Evolutionary conservation across 2,888 invertebrate genomes (phyloP).

Genomic region (Gortyna flavago): DNA sequence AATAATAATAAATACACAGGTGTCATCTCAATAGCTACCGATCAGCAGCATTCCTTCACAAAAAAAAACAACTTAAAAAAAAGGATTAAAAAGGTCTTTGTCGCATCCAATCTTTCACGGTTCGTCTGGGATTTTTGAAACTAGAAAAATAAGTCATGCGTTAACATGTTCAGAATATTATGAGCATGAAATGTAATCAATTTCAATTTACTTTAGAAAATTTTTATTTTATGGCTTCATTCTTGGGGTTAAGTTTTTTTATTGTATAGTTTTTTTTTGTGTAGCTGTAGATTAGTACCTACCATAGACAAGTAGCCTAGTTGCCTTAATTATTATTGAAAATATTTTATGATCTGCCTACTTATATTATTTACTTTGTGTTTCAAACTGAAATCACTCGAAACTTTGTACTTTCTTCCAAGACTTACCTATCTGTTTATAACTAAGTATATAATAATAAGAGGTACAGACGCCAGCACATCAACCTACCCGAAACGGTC

Average conservation of each 20-base stretch:
- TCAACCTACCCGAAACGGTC: no score
- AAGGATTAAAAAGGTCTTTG: conserved; percentile 66
- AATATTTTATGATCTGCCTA: no score
- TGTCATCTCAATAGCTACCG: conserved; percentile 77
- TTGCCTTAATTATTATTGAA: no score
- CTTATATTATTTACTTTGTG: no score
- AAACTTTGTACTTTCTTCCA: no score
- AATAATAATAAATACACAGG: conserved; percentile 72
- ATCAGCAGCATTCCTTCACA: conserved; percentile 72
- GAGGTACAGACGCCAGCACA: no score
- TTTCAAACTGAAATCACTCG: no score
- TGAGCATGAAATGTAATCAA: conserved; percentile 64
- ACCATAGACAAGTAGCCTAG: no score
- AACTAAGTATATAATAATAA: no score
- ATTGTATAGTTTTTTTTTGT: no score
- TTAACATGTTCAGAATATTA: conserved; percentile 55
- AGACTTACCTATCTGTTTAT: no score
- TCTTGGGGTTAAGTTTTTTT: not conserved
- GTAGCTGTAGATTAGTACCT: no score
- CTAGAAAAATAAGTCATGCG: conserved; percentile 69
- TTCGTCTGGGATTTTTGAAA: conserved; percentile 59
- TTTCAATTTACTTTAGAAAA: conserved; percentile 62
- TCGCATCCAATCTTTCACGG: conserved; percentile 68
- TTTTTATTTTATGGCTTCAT: conserved; percentile 63
- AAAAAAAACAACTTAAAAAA: conserved; percentile 55